Conservation (phyloP, 2,888 invertebrate species). For the Adineta ricciae region DNA sequence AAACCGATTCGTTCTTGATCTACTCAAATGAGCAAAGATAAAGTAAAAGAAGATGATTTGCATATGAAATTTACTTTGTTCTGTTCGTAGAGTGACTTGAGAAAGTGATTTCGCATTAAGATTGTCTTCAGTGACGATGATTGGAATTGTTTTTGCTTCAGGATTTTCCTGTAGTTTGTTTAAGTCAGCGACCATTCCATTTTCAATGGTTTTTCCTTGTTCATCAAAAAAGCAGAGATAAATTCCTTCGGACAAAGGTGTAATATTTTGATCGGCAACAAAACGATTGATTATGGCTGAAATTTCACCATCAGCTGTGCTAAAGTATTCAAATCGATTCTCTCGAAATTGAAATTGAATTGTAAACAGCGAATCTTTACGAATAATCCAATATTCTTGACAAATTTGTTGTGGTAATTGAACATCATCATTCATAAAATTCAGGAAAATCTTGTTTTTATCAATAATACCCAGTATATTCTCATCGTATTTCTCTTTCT, state of each 20-base stretch:
- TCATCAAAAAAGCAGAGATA: neutral
- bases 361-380: neutral
- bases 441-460: neutral
- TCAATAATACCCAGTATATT: neutral
- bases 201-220: neutral
- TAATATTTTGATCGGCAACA: neutral
- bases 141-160: neutral
- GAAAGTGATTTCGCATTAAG: neutral
- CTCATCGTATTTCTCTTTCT: neutral
- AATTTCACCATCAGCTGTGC: neutral
- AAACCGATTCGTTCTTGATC: no score
- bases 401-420: neutral
- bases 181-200: neutral
- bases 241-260: neutral
- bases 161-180: neutral
- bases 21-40: no score
- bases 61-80: neutral
- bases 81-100: neutral
- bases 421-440: neutral
- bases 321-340: neutral
- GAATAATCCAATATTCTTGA: neutral
- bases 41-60: conserved; percentile 43
- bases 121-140: neutral
- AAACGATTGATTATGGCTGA: neutral
- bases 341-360: neutral